phyloP scores from a whole-genome alignment of 2,797 vertebrate genomes.

The Simalia tracyae region DNA sequence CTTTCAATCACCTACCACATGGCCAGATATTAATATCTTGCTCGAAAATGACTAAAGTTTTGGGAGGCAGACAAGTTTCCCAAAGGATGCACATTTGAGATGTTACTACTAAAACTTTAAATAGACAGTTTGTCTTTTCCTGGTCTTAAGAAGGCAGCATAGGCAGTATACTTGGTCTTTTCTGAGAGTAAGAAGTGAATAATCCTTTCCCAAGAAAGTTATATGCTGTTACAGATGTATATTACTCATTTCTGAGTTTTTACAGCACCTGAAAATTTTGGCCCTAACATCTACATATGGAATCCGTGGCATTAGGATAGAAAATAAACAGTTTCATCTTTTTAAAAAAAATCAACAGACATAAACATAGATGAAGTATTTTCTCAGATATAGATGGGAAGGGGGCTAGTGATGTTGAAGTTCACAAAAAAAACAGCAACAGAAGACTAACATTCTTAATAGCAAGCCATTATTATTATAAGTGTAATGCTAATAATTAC shows the following conservation, averaged over 20 bases:
- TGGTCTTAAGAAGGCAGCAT: not conserved
- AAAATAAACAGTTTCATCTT: not conserved
- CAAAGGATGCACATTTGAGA: not conserved
- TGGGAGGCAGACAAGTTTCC: not conserved
- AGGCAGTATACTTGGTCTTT: not conserved
- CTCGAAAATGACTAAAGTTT: not conserved
- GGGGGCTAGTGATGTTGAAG: not conserved
- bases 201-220: not conserved
- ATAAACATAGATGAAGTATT: not conserved
- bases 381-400: not conserved
- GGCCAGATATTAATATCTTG: too few species aligned
- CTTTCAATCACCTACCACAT: not conserved
- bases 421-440: not conserved
- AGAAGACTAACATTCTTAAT: not conserved
- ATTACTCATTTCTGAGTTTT: not conserved
- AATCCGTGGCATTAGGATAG: not conserved
- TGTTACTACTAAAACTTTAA: not conserved
- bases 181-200: not conserved
- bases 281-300: too few species aligned
- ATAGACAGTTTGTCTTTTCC: not conserved
- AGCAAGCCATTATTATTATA: not conserved
- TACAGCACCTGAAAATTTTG: not conserved
- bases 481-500: not conserved
- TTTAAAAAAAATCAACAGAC: not conserved
- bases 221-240: too few species aligned